Base-by-base conservation (phyloP, 2,113 vertebrate genomes). In the Nibea albiflora region DNA sequence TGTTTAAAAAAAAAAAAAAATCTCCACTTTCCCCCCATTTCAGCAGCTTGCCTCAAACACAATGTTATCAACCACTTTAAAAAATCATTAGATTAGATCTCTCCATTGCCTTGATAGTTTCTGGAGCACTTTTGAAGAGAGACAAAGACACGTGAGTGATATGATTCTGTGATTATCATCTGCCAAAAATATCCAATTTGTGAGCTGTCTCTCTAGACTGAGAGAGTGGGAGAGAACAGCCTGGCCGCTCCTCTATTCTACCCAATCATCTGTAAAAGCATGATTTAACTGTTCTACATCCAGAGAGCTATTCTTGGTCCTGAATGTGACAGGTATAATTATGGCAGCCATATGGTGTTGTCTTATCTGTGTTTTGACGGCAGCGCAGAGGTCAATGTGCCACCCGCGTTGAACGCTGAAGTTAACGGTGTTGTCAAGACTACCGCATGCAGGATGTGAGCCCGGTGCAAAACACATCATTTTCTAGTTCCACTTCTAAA, bases 341-440 rank as follows among this genome's bases (percentile, higher is more conserved):
- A 93, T 76, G 46, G 83, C 60, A 47, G 46, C 87, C 90, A 89
- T 90, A 91, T 91, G 89, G 81, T 54, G 26, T 84, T 89, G 85
- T 90, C 68, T 81, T 85, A 76, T 88, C 81, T 76, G 72, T 86
- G 28, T 87, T 92, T 89, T 80, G 80, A 92, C 19, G 52, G 73
- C 78, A 63, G 76, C 17, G 11, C 73, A 53, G 83, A 92, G 91
- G 93, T 92, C 90, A 88, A 77, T 89, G 58, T 54, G 11, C 79
- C 78, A 54, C 76, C 56, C 54, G 28, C 46, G 47, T 70, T 77
- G 76, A 26, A 50, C 31, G 31, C 70, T 64, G 68, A 86, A 90
- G 84, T 88, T 89, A 83, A 74, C 46, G 22, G 63, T 65, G 94
- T 92, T 94, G 93, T 92, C 92, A 94, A 92, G 93, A 87, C 82